Conservation (phyloP, 2,113 vertebrate genomes). For the Prunella fulvescens region DNA sequence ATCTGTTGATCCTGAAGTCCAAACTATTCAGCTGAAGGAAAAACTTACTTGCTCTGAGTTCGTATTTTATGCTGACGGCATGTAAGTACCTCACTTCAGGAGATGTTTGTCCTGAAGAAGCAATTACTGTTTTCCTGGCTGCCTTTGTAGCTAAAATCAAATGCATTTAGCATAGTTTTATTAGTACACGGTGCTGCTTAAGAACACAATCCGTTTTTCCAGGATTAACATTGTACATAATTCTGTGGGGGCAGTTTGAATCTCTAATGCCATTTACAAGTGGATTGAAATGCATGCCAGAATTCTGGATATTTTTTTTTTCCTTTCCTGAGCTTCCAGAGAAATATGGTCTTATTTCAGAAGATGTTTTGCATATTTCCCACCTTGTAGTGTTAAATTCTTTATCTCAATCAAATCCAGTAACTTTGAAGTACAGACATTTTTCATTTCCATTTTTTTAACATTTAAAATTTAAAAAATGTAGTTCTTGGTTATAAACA, state of each 20-base stretch:
- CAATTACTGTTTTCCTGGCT: neutral
- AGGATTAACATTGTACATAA: slow-evolving; percentile 31
- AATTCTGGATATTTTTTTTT: neutral
- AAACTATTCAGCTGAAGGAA: slow-evolving; percentile 28
- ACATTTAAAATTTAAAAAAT: neutral
- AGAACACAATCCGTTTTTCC: slow-evolving; percentile 44
- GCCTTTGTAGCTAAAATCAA: slow-evolving; percentile 20
- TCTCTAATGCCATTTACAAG: neutral
- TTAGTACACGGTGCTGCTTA: slow-evolving; percentile 17
- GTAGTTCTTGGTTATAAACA: neutral
- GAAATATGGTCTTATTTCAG: neutral
- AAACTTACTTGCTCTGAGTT: slow-evolving; percentile 8
- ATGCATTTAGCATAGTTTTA: slow-evolving; percentile 35
- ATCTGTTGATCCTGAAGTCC: slow-evolving; percentile 34
- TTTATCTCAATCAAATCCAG: neutral
- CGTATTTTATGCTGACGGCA: neutral
- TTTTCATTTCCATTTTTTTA: neutral
- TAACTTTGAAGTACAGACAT: neutral
- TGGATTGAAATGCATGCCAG: neutral
- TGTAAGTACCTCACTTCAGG: slow-evolving; percentile 37
- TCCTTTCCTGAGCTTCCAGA: neutral
- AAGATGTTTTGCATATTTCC: neutral
- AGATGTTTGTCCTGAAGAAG: neutral
- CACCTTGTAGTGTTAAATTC: neutral
- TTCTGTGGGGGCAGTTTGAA: neutral